A percentile compares a stretch with the other conserved stretches of the same genome.
These are phyloP conservation scores for Eriosoma lanigerum DNA, from an alignment of 1,140 invertebrate genomes.

Conservation along the genomic window DNA sequence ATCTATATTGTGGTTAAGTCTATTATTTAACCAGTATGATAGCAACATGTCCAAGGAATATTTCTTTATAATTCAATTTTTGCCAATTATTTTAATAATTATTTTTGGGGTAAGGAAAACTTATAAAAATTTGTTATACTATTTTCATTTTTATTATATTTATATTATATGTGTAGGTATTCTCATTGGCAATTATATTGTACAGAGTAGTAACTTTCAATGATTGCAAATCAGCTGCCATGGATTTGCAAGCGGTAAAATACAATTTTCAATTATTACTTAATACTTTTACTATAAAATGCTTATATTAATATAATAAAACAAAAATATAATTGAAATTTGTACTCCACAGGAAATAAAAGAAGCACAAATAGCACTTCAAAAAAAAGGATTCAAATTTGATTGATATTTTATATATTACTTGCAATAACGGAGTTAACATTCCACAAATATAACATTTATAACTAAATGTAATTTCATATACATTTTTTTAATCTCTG, in stretches of 20 bases:
- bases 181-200: slow-evolving; percentile 11
- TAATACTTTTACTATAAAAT: too few species aligned
- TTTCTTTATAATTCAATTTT: slow-evolving; percentile 33
- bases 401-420: slow-evolving; percentile 25
- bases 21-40: slow-evolving; percentile 14
- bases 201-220: slow-evolving; percentile 42
- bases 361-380: slow-evolving; percentile 20
- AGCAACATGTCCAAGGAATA: neutral
- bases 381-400: slow-evolving; percentile 41
- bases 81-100: slow-evolving; percentile 23
- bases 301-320: neutral
- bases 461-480: slow-evolving; percentile 34
- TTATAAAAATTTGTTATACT: neutral
- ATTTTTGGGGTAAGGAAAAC: neutral
- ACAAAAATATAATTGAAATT: neutral
- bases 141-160: neutral
- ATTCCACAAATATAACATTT: neutral
- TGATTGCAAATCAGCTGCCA: slow-evolving; percentile 29
- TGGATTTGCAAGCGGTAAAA: slow-evolving; percentile 36
- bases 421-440: slow-evolving; percentile 1
- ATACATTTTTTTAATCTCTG: slow-evolving; percentile 42
- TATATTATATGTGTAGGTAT: neutral
- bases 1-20: slow-evolving; percentile 21
- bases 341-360: slow-evolving; percentile 30
- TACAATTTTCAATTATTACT: neutral